Evolutionary conservation across 2,888 invertebrate species (phyloP).

Genomic region (Electrophaes corylata): DNA sequence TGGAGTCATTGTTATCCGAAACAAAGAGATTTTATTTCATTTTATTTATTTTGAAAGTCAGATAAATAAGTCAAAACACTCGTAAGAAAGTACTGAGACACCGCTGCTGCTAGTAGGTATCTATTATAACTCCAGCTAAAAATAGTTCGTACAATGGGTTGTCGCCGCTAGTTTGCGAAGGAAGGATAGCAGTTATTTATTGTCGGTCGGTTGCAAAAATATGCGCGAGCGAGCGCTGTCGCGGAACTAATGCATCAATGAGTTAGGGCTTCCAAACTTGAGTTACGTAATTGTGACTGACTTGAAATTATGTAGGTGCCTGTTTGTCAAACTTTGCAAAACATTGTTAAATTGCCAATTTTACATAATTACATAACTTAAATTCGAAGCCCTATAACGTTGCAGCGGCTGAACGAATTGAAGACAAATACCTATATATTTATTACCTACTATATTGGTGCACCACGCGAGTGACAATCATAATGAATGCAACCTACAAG

Average conservation of each 20-base stretch:
- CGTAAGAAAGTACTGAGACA: conserved; percentile 7
- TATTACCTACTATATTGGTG: too few relatives aligned
- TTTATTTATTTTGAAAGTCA: too few relatives aligned
- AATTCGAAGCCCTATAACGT: too few relatives aligned
- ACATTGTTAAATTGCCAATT: too few relatives aligned
- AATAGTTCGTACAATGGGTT: conserved; percentile 25
- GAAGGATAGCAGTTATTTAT: conserved; percentile 41
- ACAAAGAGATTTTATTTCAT: too few relatives aligned
- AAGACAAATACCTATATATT: too few relatives aligned
- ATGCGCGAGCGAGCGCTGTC: conserved; percentile 47
- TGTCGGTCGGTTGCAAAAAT: conserved; percentile 47
- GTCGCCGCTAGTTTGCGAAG: conserved; percentile 28
- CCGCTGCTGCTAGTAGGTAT: background rate
- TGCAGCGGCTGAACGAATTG: too few relatives aligned
- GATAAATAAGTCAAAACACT: background rate
- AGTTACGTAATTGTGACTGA: conserved; percentile 23
- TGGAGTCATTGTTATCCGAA: too few relatives aligned
- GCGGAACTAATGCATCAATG: conserved; percentile 60
- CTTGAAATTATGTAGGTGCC: background rate
- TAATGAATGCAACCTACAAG: too few relatives aligned
- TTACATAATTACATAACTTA: too few relatives aligned
- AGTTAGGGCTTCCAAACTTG: conserved; percentile 42
- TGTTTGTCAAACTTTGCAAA: background rate
- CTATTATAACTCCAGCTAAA: conserved; percentile 18
- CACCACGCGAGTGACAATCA: too few relatives aligned